Conservation (phyloP, 2,888 invertebrate genomes). For the Calameuta pallipes region DNA sequence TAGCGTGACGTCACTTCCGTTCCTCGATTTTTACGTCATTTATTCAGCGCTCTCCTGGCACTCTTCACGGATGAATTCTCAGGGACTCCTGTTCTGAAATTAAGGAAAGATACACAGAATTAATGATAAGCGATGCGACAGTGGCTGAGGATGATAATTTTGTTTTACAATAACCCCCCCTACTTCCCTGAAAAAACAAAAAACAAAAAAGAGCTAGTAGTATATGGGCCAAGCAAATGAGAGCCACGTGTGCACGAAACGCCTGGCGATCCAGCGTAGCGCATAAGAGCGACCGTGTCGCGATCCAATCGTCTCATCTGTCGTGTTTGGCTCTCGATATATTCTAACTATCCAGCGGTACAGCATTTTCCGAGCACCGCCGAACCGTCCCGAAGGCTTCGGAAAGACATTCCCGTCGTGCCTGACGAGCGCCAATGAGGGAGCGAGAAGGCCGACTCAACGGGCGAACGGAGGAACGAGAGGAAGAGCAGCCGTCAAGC, state of each 20-base stretch:
- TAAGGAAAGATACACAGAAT: conserved; percentile 43
- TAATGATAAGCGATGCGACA: neutral
- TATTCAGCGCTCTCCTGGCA: conserved; percentile 60
- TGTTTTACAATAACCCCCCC: neutral
- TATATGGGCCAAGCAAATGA: conserved; percentile 4
- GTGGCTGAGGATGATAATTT: neutral
- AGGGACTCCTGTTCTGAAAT: conserved; percentile 59
- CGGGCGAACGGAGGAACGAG: neutral
- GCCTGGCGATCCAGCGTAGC: neutral
- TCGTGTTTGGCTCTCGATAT: neutral
- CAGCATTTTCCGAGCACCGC: neutral
- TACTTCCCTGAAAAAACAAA: too few species aligned
- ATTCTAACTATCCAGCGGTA: neutral
- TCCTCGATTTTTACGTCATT: conserved; percentile 63
- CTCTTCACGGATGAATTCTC: conserved; percentile 52
- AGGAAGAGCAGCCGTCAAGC: neutral
- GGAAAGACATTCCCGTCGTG: neutral
- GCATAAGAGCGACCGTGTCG: neutral
- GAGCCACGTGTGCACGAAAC: neutral
- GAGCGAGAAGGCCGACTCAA: neutral
- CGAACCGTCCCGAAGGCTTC: neutral
- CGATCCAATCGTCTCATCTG: neutral
- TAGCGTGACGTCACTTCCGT: conserved; percentile 64
- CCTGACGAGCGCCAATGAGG: neutral
- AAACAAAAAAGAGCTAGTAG: conserved; percentile 12